A percentile compares a stretch with the other conserved stretches of the same genome.
phyloP scores from a whole-genome alignment of 2,113 vertebrate genomes.

The Alouatta palliata region DNA sequence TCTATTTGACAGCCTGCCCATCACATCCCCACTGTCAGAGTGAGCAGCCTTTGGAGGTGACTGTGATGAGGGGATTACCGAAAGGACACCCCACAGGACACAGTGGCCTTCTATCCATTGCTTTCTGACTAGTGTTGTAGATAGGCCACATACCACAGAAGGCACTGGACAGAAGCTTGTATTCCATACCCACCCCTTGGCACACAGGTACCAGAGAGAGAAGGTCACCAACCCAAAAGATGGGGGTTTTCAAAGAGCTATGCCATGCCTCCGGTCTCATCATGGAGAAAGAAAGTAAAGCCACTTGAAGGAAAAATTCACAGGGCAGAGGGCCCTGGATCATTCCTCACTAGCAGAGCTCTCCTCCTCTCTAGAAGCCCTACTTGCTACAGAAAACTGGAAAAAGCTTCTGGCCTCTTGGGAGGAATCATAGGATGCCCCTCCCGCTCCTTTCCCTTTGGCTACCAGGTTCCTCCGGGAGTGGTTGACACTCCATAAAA shows the following conservation, averaged over 20 bases:
- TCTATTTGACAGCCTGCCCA: conserved; percentile 66
- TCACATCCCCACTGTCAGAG: neutral
- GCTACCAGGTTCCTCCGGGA: neutral
- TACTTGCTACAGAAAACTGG: neutral
- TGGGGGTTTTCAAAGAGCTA: neutral
- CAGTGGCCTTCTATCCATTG: neutral
- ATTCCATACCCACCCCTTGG: neutral
- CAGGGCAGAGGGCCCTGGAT: neutral
- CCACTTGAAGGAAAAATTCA: neutral
- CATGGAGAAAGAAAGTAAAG: neutral
- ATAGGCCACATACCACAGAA: conserved; percentile 25
- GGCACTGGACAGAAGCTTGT: neutral
- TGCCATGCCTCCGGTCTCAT: neutral
- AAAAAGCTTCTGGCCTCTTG: neutral
- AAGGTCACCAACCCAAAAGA: neutral
- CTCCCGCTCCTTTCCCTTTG: neutral
- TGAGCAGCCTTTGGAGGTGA: conserved; percentile 25
- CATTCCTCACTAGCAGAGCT: neutral
- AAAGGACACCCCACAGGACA: neutral
- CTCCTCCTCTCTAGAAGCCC: neutral
- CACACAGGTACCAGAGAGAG: neutral
- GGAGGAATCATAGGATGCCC: neutral
- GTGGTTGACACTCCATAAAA: neutral
- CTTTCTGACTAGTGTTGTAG: neutral
- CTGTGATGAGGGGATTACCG: conserved; percentile 63